Evolutionary conservation across 2,888 invertebrate species (phyloP), one percentile per base, ranked within the genome.

Genomic region (Junonia oenone): DNA sequence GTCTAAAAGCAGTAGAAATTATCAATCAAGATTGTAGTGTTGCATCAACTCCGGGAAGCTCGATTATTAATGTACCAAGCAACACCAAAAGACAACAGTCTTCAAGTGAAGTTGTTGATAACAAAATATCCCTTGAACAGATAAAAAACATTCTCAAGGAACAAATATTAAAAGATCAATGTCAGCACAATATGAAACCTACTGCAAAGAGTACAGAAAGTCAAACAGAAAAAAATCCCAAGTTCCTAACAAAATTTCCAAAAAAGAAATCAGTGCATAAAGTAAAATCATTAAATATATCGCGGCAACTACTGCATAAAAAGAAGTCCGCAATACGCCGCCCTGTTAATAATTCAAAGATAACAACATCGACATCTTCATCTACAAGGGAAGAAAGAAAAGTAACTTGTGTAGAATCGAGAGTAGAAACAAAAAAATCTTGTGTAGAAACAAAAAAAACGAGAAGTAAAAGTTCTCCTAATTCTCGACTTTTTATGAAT

Each of bases 1-100:
- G 83, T 1, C 63, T 86, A 15, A 83, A 81, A 69, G 84, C 84
- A 6, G 69, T 90, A 46, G 78, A 89, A 69, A 75, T 90, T 35
- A 75, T 81, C 15, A 81, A 82, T 60, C 84, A 87, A 69, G 84
- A 89, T 51, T 89, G 90, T 58, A 91, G 91, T 65, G 75, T 81
- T 1, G 78, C 88, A 2, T 68, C 78, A n/a, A 91, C 91, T 11
- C 91, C 91, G 14, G 76, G 81, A 3, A 90, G 89, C 64, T 91
- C 91, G 0, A 76, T 91, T 50, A 76, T 91, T 29, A 81, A 90
- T 60, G 72, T 80, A 0, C 72, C 81, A 9, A 72, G 68, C 31
- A 90, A 90, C 67, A 59, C 74, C 11, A 65, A 71, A 40, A 66
- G 63, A 26, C 65, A 63, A 27, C 75, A 72, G 59, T 27, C 65